phyloP scores from a whole-genome alignment of 2,797 vertebrate species.

The Eurystomus glaucurus region DNA sequence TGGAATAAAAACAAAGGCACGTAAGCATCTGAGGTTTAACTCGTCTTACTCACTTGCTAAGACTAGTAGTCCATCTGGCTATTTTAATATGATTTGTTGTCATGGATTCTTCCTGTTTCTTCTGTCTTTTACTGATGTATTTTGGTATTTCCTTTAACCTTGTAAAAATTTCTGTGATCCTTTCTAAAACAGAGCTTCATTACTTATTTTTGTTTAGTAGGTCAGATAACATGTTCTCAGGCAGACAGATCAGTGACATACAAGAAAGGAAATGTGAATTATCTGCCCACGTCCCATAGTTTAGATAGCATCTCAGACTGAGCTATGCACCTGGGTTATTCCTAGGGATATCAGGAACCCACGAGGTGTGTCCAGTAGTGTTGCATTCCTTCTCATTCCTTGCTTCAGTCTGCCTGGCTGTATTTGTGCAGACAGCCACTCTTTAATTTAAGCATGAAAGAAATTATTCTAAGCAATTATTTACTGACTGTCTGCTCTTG shows the following conservation, averaged over 20 bases:
- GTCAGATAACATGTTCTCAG: slow-evolving; percentile 4
- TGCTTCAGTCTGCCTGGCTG: background rate
- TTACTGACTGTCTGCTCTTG: background rate
- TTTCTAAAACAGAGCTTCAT: background rate
- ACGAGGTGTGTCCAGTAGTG: background rate
- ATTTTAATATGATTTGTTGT: background rate
- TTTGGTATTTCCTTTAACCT: background rate
- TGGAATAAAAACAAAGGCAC: background rate
- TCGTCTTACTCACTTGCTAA: background rate
- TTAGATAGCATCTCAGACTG: slow-evolving; percentile 25
- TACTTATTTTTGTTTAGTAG: slow-evolving; percentile 6
- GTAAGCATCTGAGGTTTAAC: background rate
- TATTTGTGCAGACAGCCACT: slow-evolving; percentile 19
- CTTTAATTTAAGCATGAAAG: slow-evolving; percentile 29
- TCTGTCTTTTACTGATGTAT: background rate
- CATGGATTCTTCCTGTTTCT: background rate
- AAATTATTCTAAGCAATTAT: slow-evolving; percentile 37
- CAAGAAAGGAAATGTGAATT: slow-evolving; percentile 21
- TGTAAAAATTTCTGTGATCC: background rate
- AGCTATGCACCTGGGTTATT: slow-evolving; percentile 16
- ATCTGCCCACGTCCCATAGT: background rate
- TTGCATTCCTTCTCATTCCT: slow-evolving; percentile 8
- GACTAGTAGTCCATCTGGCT: background rate
- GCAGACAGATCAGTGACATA: background rate
- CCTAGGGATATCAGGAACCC: background rate